These are phyloP conservation scores for Picathartes gymnocephalus DNA, from an alignment of 2,113 vertebrate genomes.

Conservation along the genomic window DNA sequence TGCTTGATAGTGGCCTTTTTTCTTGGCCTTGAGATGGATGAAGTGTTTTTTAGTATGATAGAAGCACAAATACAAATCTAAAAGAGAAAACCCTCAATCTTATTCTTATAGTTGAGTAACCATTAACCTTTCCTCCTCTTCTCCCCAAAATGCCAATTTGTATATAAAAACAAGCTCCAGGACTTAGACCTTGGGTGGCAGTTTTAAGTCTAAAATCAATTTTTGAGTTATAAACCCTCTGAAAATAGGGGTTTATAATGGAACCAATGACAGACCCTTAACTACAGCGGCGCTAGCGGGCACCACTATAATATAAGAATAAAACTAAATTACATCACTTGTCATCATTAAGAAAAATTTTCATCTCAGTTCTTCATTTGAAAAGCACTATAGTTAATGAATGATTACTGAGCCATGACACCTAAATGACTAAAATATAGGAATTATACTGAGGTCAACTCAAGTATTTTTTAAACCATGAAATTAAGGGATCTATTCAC, in stretches of 20 bases:
- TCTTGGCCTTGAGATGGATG: background rate
- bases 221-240: slow-evolving; percentile 61
- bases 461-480: slow-evolving; percentile 77
- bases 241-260: slow-evolving; percentile 22
- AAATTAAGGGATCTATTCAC: slow-evolving; percentile 65
- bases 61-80: slow-evolving; percentile 8
- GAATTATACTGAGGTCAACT: slow-evolving; percentile 77
- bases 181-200: slow-evolving; percentile 33
- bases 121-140: slow-evolving; percentile 33
- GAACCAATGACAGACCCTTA: slow-evolving; percentile 63
- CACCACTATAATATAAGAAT: slow-evolving; percentile 64
- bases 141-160: slow-evolving; percentile 54
- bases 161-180: slow-evolving; percentile 65
- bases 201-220: slow-evolving; percentile 63
- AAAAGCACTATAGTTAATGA: slow-evolving; percentile 79
- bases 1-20: background rate
- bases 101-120: slow-evolving; percentile 15
- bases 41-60: background rate
- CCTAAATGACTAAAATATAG: slow-evolving; percentile 76
- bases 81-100: background rate
- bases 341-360: slow-evolving; percentile 79
- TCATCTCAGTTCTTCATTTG: slow-evolving; percentile 75
- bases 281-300: slow-evolving; percentile 61
- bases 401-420: slow-evolving; percentile 78
- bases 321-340: slow-evolving; percentile 78